Base-by-base conservation (phyloP, 2,888 invertebrate genomes). In the Polyommatus iphigenia region DNA sequence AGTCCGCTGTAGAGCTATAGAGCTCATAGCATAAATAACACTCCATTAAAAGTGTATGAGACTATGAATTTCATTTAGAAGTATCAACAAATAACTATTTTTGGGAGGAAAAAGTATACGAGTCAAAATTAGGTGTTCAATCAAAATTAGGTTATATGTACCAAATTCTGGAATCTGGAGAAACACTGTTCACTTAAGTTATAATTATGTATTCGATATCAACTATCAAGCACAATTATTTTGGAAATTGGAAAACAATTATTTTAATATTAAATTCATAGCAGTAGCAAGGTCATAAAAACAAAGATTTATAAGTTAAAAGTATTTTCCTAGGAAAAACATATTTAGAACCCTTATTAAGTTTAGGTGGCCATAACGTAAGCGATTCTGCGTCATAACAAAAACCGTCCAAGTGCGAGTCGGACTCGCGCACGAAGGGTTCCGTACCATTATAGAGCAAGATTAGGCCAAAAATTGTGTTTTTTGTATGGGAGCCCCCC, bases 21-120 rank as follows among this genome's bases (percentile, higher is more conserved):
- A 78, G 72, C 73, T 59, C 73, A 59, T 78, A 78, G 73, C 73
- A 73, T 78, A 78, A 78, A 78, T 73, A 78, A 78, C 73, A 73
- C 77, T 73, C 77, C 77, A 78, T 78, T 78, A 78, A 78, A 78
- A 78, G 77, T 78, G 59, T 78, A 73, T 78, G 77, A 78, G 72
- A 57, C 41, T 78, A 73, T 71, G 71, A 57, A 78, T 76, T 71
- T 67, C 20, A 75, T 78, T 78, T 59, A 24, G 24, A 29, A 75
- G 46, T 15, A 46, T 41, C 41, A 46, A 46, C 41, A 46, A 20
- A 41, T 50, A 46, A 32, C 18, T 73, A 46, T 73, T 20, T 20
- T 73, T 73, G 6, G 67, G 24, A 13, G 62, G 62, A 13, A 29
- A 24, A 24, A 62, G 13, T 3, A 62, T 13, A 13, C 24, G 7